Evolutionary conservation across 2,888 invertebrate species (phyloP).

Genomic region (Acrobasis consociella): DNA sequence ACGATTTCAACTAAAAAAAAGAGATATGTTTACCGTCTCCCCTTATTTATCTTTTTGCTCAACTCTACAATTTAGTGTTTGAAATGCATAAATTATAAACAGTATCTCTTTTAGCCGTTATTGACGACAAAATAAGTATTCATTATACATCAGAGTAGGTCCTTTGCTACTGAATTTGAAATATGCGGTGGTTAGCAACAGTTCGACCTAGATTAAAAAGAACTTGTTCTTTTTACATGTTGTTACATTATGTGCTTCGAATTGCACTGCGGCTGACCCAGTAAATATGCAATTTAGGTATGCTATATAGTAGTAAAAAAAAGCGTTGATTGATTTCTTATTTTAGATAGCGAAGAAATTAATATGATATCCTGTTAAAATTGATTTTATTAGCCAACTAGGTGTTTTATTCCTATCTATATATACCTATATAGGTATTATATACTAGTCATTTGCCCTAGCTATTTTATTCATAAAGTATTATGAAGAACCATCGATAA

Average conservation of each 20-base stretch:
- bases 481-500: no score
- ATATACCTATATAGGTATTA: no score
- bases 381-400: no score
- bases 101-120: slow-evolving; percentile 1
- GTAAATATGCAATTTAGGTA: not conserved
- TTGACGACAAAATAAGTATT: slow-evolving; percentile 14
- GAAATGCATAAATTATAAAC: slow-evolving; percentile 3
- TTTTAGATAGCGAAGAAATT: no score
- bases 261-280: not conserved
- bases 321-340: no score
- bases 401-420: no score
- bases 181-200: slow-evolving; percentile 8
- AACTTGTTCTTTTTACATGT: not conserved
- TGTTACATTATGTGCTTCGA: slow-evolving; percentile 4
- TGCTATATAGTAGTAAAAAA: not conserved
- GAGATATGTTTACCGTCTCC: no score
- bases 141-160: not conserved
- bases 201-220: slow-evolving; percentile 8
- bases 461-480: no score
- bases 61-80: not conserved
- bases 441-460: no score
- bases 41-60: not conserved
- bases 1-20: no score
- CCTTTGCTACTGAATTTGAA: not conserved
- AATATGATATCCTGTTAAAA: no score